Base-by-base conservation (phyloP, 64 coral and sea anemone genomes). In the Montipora efflorescens region DNA sequence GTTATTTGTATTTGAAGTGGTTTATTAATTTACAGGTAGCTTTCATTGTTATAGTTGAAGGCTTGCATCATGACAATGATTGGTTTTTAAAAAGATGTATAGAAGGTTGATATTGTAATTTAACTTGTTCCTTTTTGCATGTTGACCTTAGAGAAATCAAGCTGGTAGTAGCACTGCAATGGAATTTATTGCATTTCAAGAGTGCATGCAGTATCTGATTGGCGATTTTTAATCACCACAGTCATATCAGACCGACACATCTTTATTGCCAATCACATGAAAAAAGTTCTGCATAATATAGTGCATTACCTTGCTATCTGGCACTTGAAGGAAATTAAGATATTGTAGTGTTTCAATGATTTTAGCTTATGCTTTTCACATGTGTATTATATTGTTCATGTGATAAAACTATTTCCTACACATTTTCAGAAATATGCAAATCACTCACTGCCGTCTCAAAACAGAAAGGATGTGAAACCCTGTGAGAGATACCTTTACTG, bases 241-340 rank as follows among this genome's bases (percentile, higher is more conserved):
- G 28, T 90, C 7, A 75, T 90, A 23, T 90, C 88, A 11, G 88
- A 90, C 78, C 4, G 53, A 46, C 88, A 90, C 25, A 78, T 75
- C 3, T 51, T 74, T 28, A 79, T 79, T 21, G 74, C 75, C 15
- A 78, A 4, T 18, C 88, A 90, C 20, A 90, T 79, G 88, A 77
- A 75, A 12, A 75, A 90, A 46, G 73, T 76, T 2, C 43, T 90
- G 10, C n/a, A 47, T 7, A 7, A 90, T 11, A 36, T 79, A 23
- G 61, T 20, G 59, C 88, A 90, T 72, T 90, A 78, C 77, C 69
- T 81, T 91, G 89, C 81, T 21, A 64, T 91, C 20, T 91, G 89
- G 89, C 89, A 91, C 52, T 68, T 81, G 59, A 91, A 91, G 21
- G 80, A 91, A 81, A 79, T 53, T 70, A 50, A 59, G 57, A 59